Evolutionary conservation across 2,113 vertebrate species (phyloP), one percentile per base, ranked within the genome.

Genomic region (Ivindomyrus marchei): DNA sequence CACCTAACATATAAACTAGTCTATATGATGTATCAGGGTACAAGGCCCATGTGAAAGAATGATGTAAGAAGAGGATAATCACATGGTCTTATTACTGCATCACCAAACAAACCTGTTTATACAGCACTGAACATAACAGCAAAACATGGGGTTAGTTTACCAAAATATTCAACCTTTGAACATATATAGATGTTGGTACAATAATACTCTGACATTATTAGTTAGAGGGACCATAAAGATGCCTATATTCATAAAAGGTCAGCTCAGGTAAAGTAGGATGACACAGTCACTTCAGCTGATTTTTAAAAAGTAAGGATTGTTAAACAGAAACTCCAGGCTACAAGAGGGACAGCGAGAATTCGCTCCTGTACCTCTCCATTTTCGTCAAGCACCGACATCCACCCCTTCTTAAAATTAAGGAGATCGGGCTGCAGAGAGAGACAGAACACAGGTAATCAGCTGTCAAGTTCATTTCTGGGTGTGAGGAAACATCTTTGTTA

Each of bases 321-420:
- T 15, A 31, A 85, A 42, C 46, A 47, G 11, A 50, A 49, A 87
- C 1, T 15, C 49, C 19, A 42, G 36, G 56, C 31, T 45, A 46
- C 36, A n/a, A 13, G 8, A 50, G 11, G 1, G 7, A 83, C 45
- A 27, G 0, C 1, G 1, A 77, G 7, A 84, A 13, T 84, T n/a
- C 31, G 4, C 9, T n/a, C 1, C 15, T 2, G 39, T 96, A 99
- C 98, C 98, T 99, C 98, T 94, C 97, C 97, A 0, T 93, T 94
- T 10, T 96, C 94, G 0, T 97, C 97, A 94, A 98, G 94, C 93
- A 98, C 97, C 1, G 98, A 99, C 98, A 99, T 99, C 98, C 98
- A 99, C 94, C 98, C 98, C 92, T 99, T 99, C 96, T 99, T 99
- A 95, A 99, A 99, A 95, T 99, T 99, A 80, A 99, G 96, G 92